Percentiles rank a stretch among this genome's conserved stretches.
These are phyloP conservation scores for Chlorospingus flavigularis DNA, from an alignment of 2,797 vertebrate species.

Conservation along the genomic window DNA sequence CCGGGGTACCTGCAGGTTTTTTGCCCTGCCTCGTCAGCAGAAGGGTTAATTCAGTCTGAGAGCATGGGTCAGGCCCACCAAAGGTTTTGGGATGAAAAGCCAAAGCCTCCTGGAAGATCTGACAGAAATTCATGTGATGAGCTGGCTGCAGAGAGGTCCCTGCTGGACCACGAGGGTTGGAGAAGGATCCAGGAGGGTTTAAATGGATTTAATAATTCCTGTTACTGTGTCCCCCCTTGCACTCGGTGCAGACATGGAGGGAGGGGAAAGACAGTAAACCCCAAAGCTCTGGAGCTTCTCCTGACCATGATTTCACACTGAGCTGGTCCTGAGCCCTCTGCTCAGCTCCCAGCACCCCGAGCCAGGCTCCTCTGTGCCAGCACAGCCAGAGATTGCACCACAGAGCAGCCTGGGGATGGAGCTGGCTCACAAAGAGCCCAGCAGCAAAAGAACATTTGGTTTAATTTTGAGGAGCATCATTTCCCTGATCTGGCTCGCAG, in stretches of 20 bases:
- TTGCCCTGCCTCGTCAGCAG: neutral
- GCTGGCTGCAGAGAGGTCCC: neutral
- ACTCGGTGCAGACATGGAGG: neutral
- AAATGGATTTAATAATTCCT: neutral
- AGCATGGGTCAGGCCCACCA: fast-evolving
- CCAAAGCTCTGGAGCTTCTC: neutral
- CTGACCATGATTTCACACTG: neutral
- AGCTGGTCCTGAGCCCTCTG: neutral
- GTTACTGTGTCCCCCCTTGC: neutral
- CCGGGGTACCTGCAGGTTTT: neutral
- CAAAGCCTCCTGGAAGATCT: neutral
- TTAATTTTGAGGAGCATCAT: neutral
- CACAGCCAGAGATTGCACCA: neutral
- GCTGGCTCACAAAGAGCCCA: neutral
- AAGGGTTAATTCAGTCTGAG: neutral
- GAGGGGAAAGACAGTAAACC: neutral
- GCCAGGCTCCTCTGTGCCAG: neutral
- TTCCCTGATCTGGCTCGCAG: neutral
- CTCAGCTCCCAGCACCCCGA: neutral
- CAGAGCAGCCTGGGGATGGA: neutral
- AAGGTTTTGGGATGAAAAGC: neutral
- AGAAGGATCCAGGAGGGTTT: neutral
- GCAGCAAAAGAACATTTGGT: neutral
- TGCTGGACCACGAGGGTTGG: fast-evolving
- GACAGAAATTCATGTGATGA: neutral